Evolutionary conservation across 2,113 vertebrate species (phyloP).

Genomic region (Halcyon malimbica): DNA sequence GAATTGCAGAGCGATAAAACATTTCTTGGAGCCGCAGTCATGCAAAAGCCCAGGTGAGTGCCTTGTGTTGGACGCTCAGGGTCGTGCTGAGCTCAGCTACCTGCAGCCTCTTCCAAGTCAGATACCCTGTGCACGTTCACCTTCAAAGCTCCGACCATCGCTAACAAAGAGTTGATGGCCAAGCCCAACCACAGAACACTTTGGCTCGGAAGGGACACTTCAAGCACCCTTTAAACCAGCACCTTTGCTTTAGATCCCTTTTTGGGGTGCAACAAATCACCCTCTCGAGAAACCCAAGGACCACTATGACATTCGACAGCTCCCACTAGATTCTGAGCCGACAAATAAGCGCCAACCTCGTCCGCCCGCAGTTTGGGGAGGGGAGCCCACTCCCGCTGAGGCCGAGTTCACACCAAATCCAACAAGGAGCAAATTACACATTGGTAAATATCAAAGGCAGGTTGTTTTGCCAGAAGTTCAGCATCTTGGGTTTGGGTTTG

Average conservation of each 20-base stretch:
- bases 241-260: not conserved
- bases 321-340: not conserved
- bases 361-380: not conserved
- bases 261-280: not conserved
- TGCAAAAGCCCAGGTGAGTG: not conserved
- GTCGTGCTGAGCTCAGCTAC: not conserved
- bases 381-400: not conserved
- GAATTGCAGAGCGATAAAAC: not conserved
- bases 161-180: not conserved
- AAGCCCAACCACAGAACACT: not conserved
- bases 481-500: not conserved
- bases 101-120: not conserved
- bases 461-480: constrained; percentile 55
- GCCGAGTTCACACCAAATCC: constrained; percentile 41
- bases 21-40: not conserved
- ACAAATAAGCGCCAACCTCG: not conserved
- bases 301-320: not conserved
- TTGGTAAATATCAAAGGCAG: constrained; percentile 67
- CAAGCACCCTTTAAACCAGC: not conserved
- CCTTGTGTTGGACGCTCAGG: not conserved
- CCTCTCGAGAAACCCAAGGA: not conserved
- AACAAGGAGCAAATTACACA: constrained; percentile 42
- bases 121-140: not conserved
- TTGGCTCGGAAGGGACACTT: not conserved
- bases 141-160: not conserved